Evolutionary conservation across 2,113 vertebrate genomes (phyloP), one percentile per base, ranked within the genome.

Genomic region (Pholis gunnellus): DNA sequence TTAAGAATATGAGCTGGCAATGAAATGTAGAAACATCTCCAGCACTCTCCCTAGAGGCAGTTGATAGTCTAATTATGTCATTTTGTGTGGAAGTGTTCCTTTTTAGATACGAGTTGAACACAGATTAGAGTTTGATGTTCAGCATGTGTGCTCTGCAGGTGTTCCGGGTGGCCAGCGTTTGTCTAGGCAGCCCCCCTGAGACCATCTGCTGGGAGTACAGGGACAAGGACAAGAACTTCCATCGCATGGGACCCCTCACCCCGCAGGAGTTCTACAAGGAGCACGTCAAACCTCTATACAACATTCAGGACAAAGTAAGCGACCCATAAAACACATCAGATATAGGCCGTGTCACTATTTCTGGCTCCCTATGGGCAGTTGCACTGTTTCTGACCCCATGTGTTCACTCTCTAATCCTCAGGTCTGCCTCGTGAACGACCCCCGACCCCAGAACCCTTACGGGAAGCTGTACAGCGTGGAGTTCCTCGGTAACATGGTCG

Each of bases 401-500:
- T 9, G 50, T 6, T 18, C 50, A 2, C 50, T 22, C 50, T 9
- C 50, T 6, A 29, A 1, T 64, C 36, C 18, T 67, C 92, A 99
- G 98, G 85, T 99, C 70, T 99, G 98, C 90, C 94, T 99, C 4
- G 98, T 99, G 88, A 99, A 99, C 0, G 98, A 99, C 89, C 98
- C 98, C 52, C 95, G 98, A 18, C 97, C 97, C 44, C 96, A 97
- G 91, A 98, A 99, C 85, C 94, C 96, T 0, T 99, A 96, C 81
- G 96, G 94, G 82, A 97, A 93, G 87, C 94, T 99, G 78, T 99
- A 99, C 87, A 98, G 95, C 0, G 98, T 99, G 18, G 97, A 99
- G 83, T 99, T 96, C 87, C 92, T 99, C 78, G 95, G 97, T 40
- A 99, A 99, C 94, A 97, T 99, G 98, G 95, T 96, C 20, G 96